Evolutionary conservation across 1,140 invertebrate genomes (phyloP).

Genomic region (Lepidurus arcticus): DNA sequence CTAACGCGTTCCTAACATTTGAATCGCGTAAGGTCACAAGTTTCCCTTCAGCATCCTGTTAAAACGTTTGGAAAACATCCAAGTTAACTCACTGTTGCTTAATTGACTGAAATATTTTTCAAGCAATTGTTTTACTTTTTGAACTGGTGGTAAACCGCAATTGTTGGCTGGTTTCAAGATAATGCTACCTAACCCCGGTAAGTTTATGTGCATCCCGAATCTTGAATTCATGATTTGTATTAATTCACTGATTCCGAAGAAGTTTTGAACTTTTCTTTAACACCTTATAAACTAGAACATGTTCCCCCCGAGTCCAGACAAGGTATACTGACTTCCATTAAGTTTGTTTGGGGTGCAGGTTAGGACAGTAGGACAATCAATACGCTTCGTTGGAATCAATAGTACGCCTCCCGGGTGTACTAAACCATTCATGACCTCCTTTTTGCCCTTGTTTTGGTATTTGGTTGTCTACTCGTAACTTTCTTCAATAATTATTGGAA

Average conservation of each 20-base stretch:
- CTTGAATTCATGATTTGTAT: neutral
- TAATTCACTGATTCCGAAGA: neutral
- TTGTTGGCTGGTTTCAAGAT: neutral
- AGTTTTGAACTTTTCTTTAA: neutral
- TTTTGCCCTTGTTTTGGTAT: neutral
- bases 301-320: neutral
- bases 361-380: neutral
- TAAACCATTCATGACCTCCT: neutral
- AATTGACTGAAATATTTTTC: neutral
- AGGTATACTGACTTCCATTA: neutral
- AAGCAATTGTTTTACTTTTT: neutral
- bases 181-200: neutral
- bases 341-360: neutral
- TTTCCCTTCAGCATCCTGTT: neutral
- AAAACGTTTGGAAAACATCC: neutral
- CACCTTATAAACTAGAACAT: neutral
- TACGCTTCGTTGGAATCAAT: neutral
- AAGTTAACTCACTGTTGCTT: no score
- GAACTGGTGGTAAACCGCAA: neutral
- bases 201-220: neutral
- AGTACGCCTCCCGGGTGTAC: neutral
- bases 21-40: neutral
- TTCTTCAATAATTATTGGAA: neutral
- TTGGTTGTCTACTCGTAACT: neutral
- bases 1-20: neutral